phyloP scores from a whole-genome alignment of 2,797 vertebrate species.

The Lerista edwardsae region DNA sequence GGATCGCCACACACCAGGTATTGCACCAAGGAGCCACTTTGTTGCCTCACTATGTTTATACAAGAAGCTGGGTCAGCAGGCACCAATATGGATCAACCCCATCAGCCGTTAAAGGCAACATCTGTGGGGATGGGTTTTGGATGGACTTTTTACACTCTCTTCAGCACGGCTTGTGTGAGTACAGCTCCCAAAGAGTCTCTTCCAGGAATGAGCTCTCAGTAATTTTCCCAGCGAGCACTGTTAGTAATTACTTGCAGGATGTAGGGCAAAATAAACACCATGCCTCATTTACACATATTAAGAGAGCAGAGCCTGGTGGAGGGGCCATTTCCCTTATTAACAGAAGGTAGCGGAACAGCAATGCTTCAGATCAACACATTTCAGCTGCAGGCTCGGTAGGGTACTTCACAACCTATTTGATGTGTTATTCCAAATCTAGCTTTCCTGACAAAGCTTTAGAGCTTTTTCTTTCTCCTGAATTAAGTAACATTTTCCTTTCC shows the following conservation, averaged over 20 bases:
- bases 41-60: background rate
- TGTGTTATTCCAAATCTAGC: background rate
- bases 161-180: background rate
- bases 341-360: background rate
- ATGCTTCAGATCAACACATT: slow-evolving; percentile 8
- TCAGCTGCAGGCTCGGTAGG: background rate
- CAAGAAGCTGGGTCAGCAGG: background rate
- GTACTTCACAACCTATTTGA: background rate
- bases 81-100: background rate
- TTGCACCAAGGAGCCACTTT: background rate
- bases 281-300: slow-evolving; percentile 6
- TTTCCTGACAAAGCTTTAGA: background rate
- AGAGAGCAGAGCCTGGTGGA: background rate
- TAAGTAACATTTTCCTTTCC: background rate
- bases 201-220: background rate
- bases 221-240: background rate
- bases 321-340: background rate
- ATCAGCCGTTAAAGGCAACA: background rate
- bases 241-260: background rate
- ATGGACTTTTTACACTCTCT: background rate
- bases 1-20: background rate
- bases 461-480: background rate
- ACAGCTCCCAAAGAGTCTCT: background rate
- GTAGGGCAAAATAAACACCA: slow-evolving; percentile 3
- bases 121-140: background rate